Base-by-base conservation (phyloP, 2,113 vertebrate genomes). In the Nothoprocta perdicaria region DNA sequence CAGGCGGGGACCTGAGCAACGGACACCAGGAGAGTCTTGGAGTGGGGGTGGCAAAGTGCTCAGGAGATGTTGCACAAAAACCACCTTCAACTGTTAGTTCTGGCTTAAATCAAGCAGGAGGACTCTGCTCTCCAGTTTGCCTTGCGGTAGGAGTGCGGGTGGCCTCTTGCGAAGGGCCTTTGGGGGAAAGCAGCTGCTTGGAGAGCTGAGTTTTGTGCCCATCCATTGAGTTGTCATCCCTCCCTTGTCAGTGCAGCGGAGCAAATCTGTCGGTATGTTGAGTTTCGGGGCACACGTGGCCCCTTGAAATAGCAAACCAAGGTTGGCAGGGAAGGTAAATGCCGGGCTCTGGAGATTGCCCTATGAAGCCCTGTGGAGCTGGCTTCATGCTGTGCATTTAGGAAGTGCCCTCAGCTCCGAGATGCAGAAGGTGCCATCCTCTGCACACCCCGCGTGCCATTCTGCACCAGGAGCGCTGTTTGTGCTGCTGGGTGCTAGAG, bases 311-410 rank as follows among this genome's bases (percentile, higher is more conserved):
- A 69, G 45, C 53, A 72, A 66, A 57, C 12, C 26, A 23, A 66
- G 57, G 40, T 19, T 46, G 81, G 27, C 46, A 38, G 57, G 6
- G 55, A 73, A 63, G 58, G 24, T 27, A 12, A 55, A 38, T 4
- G 27, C 8, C 57, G 35, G 2, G 0, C 2, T 74, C 77, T 33
- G 21, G 63, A 78, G 21, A 18, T 75, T 73, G 73, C 29, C 11
- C 1, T 15, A 0, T 0, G 1, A 78, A 84, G 53, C 46, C 14
- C 0, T 8, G 2, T 0, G 45, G 15, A 0, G 17, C 78, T 93
- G 71, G 50, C 40, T 57, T 77, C 15, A 2, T 18, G 8, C 33
- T 60, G 33, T 46, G 52, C 8, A 0, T 23, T 75, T 50, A 40
- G 68, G 17, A 76, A 58, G 79, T 5, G 22, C 14, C 84, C 69